phyloP scores from a whole-genome alignment of 1,140 invertebrate genomes.

The Stegodyphus mimosarum region DNA sequence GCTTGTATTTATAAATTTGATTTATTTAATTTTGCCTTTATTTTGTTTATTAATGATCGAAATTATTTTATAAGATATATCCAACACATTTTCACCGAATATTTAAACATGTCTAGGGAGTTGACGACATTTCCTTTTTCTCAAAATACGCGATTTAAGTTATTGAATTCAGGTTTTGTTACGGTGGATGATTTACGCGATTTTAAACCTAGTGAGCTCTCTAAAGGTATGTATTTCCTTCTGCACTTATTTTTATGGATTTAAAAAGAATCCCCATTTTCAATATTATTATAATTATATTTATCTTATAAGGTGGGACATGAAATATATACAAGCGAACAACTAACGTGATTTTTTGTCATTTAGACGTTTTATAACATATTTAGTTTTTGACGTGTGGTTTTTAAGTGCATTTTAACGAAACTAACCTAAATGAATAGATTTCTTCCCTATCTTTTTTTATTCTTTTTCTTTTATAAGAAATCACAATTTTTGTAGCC shows the following conservation, averaged over 20 bases:
- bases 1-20: too few relatives aligned
- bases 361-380: background rate
- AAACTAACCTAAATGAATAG: background rate
- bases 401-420: background rate
- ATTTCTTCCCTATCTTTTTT: background rate
- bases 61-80: too few relatives aligned
- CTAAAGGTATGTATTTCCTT: background rate
- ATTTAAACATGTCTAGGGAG: background rate
- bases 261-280: background rate
- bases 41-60: too few relatives aligned
- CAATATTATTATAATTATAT: background rate
- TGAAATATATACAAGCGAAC: background rate
- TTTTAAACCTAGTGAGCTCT: background rate
- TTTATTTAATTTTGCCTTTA: too few relatives aligned
- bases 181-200: background rate
- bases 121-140: background rate
- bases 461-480: background rate
- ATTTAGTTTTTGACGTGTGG: background rate
- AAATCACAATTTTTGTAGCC: too few relatives aligned
- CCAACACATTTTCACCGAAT: too few relatives aligned
- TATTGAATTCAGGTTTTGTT: background rate
- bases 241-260: background rate
- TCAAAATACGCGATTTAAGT: background rate
- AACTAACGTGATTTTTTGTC: background rate
- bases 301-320: background rate